Base-by-base conservation (phyloP, 2,888 invertebrate genomes). In the Standfussiana lucernea region DNA sequence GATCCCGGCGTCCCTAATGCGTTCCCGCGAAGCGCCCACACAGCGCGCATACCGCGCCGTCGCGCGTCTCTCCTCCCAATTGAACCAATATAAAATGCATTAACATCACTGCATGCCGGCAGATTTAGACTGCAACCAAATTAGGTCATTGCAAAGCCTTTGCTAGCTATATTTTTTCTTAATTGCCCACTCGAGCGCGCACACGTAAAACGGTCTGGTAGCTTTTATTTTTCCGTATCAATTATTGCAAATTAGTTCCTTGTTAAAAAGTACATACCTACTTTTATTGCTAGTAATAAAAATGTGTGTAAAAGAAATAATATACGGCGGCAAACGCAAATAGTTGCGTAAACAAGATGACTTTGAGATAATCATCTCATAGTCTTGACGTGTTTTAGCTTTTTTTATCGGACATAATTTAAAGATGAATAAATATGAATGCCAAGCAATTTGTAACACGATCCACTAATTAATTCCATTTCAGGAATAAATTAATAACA, bases 41-140 rank as follows among this genome's bases (percentile, higher is more conserved):
- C 96, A 93, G 84, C 88, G 91, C 90, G 95, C 96, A 96, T 95
- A 95, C 96, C 95, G 92, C 95, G 96, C 93, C 96, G 95, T 94
- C 96, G 94, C 93, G 65, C 80, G 80, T 79, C 83, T 80, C 80
- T 92, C 90, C 92, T 91, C 89, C 93, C 96, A 96, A 96, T 96
- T 96, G 95, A 95, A 95, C 95, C 96, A 96, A 96, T 96, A 96
- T 96, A 96, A 96, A 96, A 96, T 96, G 96, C 96, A 96, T 96
- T 96, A 96, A 94, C 95, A 92, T 93, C 91, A 94, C 90, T 92
- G 91, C 94, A 93, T 94, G 95, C 91, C 94, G 94, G 91, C 94
- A 94, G 95, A 96, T 96, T 96, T 94, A 93, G 90, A 91, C 86
- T 89, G 90, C 89, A 89, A 77, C 86, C 77, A 88, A 92, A 95